Conservation (phyloP, 2,888 invertebrate genomes). For the Synergus japonicus region DNA sequence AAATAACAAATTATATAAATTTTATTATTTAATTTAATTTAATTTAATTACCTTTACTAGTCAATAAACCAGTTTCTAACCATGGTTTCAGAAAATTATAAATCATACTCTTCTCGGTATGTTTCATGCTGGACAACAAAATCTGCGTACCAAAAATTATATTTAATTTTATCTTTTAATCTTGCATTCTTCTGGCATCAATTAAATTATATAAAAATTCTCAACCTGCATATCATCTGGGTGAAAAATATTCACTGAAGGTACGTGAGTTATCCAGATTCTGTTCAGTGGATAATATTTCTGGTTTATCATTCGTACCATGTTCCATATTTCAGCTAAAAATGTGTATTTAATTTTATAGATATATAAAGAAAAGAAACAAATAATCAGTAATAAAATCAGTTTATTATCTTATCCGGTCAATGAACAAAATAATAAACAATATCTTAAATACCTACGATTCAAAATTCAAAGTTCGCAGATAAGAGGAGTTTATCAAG, state of each 20-base stretch:
- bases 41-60: conserved; percentile 63
- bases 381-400: not conserved
- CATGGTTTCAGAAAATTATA: conserved; percentile 76
- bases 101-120: conserved; percentile 72
- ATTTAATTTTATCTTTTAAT: too few species aligned
- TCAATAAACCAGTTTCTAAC: conserved; percentile 76
- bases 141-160: conserved; percentile 56
- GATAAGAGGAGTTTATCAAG: not conserved
- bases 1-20: too few species aligned
- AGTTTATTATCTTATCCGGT: not conserved
- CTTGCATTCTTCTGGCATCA: too few species aligned
- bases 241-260: conserved; percentile 61
- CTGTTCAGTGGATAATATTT: conserved; percentile 66
- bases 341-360: not conserved
- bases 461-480: too few species aligned
- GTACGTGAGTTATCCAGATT: not conserved
- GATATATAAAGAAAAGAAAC: not conserved
- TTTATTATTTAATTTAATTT: not conserved
- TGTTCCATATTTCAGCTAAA: conserved; percentile 61
- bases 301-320: conserved; percentile 49
- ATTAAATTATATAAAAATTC: too few species aligned
- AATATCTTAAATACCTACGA: too few species aligned
- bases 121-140: conserved; percentile 68
- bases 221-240: conserved; percentile 70
- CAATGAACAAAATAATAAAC: too few species aligned